phyloP scores from a whole-genome alignment of 2,113 vertebrate genomes.

The Corythaixoides concolor region DNA sequence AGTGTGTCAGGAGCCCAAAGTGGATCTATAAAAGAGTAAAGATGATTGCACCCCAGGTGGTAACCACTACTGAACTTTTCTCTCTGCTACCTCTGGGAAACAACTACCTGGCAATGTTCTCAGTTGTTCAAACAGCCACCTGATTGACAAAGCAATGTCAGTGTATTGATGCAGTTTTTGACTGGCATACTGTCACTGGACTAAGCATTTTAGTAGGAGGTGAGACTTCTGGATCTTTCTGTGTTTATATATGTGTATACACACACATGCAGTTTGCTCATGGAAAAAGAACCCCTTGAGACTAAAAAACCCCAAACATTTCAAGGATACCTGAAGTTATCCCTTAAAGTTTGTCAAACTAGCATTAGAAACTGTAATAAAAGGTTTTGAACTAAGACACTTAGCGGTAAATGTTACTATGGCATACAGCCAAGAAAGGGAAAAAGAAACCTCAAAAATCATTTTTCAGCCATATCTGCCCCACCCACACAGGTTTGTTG shows the following conservation, averaged over 20 bases:
- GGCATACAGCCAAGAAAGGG: too few relatives aligned
- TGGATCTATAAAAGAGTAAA: not conserved
- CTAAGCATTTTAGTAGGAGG: not conserved
- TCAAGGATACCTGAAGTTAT: not conserved
- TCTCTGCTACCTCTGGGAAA: not conserved
- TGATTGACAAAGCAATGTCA: not conserved
- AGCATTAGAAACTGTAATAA: not conserved
- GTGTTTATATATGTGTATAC: not conserved
- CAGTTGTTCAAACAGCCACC: not conserved
- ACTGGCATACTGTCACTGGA: not conserved
- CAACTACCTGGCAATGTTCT: not conserved
- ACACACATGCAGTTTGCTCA: not conserved
- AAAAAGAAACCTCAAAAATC: not conserved
- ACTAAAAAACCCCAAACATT: not conserved
- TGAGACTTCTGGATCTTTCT: not conserved
- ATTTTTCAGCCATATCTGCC: rapidly evolving
- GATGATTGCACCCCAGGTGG: not conserved
- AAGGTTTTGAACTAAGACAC: not conserved
- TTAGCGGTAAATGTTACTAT: too few relatives aligned
- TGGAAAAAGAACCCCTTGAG: not conserved
- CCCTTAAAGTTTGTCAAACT: not conserved
- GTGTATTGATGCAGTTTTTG: not conserved
- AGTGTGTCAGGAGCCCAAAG: not conserved
- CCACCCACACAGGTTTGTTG: too few relatives aligned
- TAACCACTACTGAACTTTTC: not conserved